Evolutionary conservation across 2,888 invertebrate genomes (phyloP), one percentile per base, ranked within the genome.

Genomic region (Drosophila affinis): DNA sequence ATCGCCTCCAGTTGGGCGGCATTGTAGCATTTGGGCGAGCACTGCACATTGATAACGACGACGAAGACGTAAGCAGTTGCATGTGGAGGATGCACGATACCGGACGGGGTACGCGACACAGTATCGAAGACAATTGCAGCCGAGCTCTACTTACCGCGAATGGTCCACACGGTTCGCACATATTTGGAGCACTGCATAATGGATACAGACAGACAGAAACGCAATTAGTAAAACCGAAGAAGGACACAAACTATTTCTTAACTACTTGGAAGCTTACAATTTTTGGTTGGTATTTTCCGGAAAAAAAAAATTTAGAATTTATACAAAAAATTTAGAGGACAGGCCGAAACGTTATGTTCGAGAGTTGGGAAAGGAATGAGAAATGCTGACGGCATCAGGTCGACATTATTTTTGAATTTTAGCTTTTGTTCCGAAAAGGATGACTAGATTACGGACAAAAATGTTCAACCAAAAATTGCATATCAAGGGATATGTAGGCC

Each of bases 111-210:
- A 39, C 39, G 14, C 39, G 39, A 39, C 39, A 39, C 39, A 39
- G n/a, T 39, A 39, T 39, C 39, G 39, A 39, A 39, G 39, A 39
- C 39, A 39, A 39, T 39, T 39, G 39, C 39, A 39, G 39, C 39
- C 7, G 39, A n/a, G n/a, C 3, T n/a, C 6, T 14, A 87, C 89
- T 88, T 75, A 91, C 91, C 89, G 91, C 91, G 64, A 89, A 90
- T 51, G 92, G 91, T 79, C 90, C 91, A 70, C 91, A 91, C 18
- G 91, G 91, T 76, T 89, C 91, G 65, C 90, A 90, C 90, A 90
- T 90, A 61, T 62, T 75, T 57, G 57, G 64, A 47, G 48, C 72
- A 78, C 84, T 87, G 47, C 58, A 77, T 59, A 7, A 18, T 44
- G 3, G 3, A 17, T n/a, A 29, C 0, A 14, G 14, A 14, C 2